Base-by-base conservation (phyloP, 2,888 invertebrate genomes). In the Philonicus albiceps region DNA sequence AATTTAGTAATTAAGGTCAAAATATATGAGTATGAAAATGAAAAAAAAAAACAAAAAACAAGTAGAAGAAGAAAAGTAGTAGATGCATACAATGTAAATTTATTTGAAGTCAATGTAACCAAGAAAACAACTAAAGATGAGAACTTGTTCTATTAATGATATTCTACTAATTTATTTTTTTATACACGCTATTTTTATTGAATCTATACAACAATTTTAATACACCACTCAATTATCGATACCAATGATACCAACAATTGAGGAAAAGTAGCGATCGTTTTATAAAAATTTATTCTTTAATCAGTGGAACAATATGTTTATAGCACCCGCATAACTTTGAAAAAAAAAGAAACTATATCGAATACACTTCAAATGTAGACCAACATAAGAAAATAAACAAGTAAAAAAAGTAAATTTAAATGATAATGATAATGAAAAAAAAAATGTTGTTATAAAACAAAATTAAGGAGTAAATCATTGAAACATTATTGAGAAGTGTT, bases 141-240 rank as follows among this genome's bases (percentile, higher is more conserved):
- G 27, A 80, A 80, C 49, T 53, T 49, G 49, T 49, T 80, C 80
- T 80, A 80, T 49, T 49, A 49, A 30, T 40, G 27, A 53, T 80
- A 80, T 49, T 80, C 80, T 80, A 80, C 80, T 80, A 80, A 80
- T 80, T 80, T 80, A 80, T 80, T 80, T 80, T 80, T 80, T 80
- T 80, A 80, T 80, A 53, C 43, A 53, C 30, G 49, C 43, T 80
- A 80, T 80, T 49, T 80, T 80, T 80, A 49, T 74, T 74, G 37
- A 74, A 74, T 80, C 22, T 80, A 80, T 49, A 80, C n/a, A 80
- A 80, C 80, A 80, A 49, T 80, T 80, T 80, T 80, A 80, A 80
- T 80, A 31, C 43, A 80, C 31, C 74, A 43, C 53, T 53, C 43
- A 80, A 55, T 75, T 75, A 75, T 19, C 40, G 40, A 76, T 37